Evolutionary conservation across 2,797 vertebrate species (phyloP).

Genomic region (Serranus cabrilla): DNA sequence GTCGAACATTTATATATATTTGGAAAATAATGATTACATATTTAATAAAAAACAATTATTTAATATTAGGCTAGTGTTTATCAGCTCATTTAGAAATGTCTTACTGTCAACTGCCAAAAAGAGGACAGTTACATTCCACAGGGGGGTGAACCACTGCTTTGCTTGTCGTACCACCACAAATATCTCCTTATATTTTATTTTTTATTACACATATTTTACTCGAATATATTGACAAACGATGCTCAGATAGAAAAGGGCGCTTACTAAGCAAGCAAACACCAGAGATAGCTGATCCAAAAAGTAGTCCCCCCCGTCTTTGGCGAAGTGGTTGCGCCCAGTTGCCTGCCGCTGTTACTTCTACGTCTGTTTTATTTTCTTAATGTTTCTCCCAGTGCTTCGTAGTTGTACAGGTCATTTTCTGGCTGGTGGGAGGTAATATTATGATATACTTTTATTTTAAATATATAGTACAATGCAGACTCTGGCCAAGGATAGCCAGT

Average conservation of each 20-base stretch:
- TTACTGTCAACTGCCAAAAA: neutral
- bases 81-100: too few species aligned
- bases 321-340: slow-evolving; percentile 28
- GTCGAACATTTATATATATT: neutral
- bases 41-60: neutral
- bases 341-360: neutral
- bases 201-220: neutral
- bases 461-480: too few species aligned
- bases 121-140: slow-evolving; percentile 14
- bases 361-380: rapidly evolving
- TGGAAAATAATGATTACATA: neutral
- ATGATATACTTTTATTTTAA: neutral
- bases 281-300: neutral
- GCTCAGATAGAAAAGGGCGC: rapidly evolving
- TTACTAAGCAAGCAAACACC: neutral
- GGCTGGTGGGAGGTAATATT: neutral
- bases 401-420: neutral
- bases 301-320: rapidly evolving
- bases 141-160: rapidly evolving
- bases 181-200: neutral
- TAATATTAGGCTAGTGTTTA: too few species aligned
- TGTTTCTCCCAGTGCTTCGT: rapidly evolving
- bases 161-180: too few species aligned
- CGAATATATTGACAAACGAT: rapidly evolving
- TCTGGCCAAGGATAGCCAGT: neutral